These are phyloP conservation scores for Varanus salvator DNA, from an alignment of 2,113 vertebrate species.

Conservation along the genomic window DNA sequence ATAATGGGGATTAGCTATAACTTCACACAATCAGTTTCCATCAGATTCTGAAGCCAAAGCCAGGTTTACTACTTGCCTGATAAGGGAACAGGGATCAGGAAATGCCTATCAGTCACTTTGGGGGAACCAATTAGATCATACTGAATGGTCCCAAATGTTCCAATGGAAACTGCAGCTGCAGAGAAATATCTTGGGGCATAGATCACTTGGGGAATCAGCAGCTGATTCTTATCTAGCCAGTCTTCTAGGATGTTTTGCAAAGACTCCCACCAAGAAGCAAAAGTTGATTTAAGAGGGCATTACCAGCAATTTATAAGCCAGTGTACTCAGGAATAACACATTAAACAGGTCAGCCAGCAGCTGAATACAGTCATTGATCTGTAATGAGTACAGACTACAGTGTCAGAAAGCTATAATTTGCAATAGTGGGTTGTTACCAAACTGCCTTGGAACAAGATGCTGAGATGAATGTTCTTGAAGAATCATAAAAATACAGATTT, in stretches of 20 bases:
- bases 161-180: neutral
- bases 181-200: neutral
- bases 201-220: neutral
- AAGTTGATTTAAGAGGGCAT: neutral
- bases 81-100: neutral
- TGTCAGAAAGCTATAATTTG: neutral
- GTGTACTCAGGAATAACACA: neutral
- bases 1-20: neutral
- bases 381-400: neutral
- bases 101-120: neutral
- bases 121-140: slow-evolving; percentile 16
- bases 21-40: neutral
- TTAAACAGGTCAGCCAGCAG: slow-evolving; percentile 13
- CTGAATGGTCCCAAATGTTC: slow-evolving; percentile 10
- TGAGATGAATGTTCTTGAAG: neutral
- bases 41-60: neutral
- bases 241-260: neutral
- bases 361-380: slow-evolving; percentile 1
- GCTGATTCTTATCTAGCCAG: neutral
- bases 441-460: neutral
- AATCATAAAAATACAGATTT: neutral
- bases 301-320: slow-evolving; percentile 6
- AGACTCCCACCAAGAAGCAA: neutral
- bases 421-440: neutral
- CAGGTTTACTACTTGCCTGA: slow-evolving; percentile 17